Base-by-base conservation (phyloP, 2,113 vertebrate species). In the Calidris pygmaea region DNA sequence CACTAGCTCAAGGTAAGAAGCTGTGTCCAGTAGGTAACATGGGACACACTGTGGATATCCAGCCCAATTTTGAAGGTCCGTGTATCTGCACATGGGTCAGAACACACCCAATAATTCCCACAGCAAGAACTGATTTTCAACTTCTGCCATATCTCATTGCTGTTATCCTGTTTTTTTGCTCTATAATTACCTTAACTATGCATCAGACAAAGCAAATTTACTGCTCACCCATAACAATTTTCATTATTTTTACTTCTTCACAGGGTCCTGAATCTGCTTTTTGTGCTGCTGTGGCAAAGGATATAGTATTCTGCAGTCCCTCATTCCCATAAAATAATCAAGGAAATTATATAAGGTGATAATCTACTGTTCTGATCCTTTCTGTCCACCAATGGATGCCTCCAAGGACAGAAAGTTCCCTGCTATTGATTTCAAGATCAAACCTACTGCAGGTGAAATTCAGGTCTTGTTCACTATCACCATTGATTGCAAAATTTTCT, bases 41-140 rank as follows among this genome's bases (percentile, higher is more conserved):
- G 29, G 39, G 65, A 55, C 43, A n/a, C 0, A 1, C 8, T 14
- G 23, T 23, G 6, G 48, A 15, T 16, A 66, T 37, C 21, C 34
- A 79, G n/a, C 20, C 34, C 12, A 74, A 3, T 20, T 37, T 32
- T 20, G 24, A 82, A 78, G 41, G 37, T 15, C 59, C 59, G 41
- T 2, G 0, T 45, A n/a, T 22, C 45, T 81, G 8, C 1, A 0
- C 1, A 2, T 6, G 43, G 17, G 21, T 71, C 27, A 78, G 19
- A 85, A 37, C 3, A 24, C 4, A 60, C 5, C 16, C 11, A 52
- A 3, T 1, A 63, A 6, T 3, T 66, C 32, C 70, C 21, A 12
- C 2, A 65, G 39, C 29, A 75, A 85, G 21, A 10, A 14, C 14
- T 37, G 12, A 15, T 62, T 77, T 78, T n/a, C 75, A 90, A 7